Base-by-base conservation (phyloP, 2,888 invertebrate genomes). In the Cryptophagus acutangulus region DNA sequence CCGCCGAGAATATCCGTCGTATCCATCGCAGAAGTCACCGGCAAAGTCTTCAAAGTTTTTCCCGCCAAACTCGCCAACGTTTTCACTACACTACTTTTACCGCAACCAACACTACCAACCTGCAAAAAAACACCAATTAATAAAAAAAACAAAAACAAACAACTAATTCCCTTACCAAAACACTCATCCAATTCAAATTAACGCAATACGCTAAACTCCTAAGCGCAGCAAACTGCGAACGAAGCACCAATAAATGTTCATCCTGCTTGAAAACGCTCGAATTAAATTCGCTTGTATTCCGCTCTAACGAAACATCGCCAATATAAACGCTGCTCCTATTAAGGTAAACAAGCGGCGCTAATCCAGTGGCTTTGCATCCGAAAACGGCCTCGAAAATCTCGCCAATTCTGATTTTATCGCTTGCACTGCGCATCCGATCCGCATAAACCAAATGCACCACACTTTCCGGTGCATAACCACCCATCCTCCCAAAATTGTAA, bases 1-100 rank as follows among this genome's bases (percentile, higher is more conserved):
- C 95, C 93, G 36, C 99, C 99, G 1, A 96, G 74, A 36, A 96
- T 80, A 65, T 96, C 95, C 0, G 87, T 88, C 0, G 94, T 91
- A 62, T 96, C 96, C 84, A 92, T 94, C 20, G 90, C 85, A 17
- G 91, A 86, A 56, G 90, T 93, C 36, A 95, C 84, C 8, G 86
- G 79, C 42, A 96, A 71, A 0, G 85, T 79, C 53, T 80, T 77
- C 30, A 95, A 72, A 42, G 79, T 76, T 52, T 80, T 79, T 1
- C 89, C 89, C 1, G 80, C 76, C 37, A 95, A 66, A 55, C 79
- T 77, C 0, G 94, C 84, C 42, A 93, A 67, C 33, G 84, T 74
- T 63, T 83, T 81, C 15, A 93, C 81, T 3, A 86, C 66, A 55
- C 81, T 79, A 40, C 84, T 87, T 72, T 94, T 94, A 1, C 93